Percentiles rank a stretch among this genome's conserved stretches.
These are phyloP conservation scores for Haliclona indistincta DNA, from an alignment of 37 sponge, comb jelly and placozoan species.

Conservation along the genomic window DNA sequence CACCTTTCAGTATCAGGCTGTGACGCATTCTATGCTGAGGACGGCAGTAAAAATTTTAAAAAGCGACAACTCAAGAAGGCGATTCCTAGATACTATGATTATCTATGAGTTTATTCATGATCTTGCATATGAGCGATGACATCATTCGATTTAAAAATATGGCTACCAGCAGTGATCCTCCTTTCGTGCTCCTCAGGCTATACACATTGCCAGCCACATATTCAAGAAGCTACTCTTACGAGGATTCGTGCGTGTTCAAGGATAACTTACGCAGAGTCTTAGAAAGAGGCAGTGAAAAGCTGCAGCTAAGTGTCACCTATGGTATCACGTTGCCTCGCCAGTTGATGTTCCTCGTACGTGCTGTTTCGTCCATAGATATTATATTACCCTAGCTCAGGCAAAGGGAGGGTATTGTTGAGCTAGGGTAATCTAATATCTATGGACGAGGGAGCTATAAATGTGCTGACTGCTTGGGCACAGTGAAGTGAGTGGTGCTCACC, in stretches of 20 bases:
- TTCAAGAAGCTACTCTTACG: constrained; percentile 61
- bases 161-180: too few species aligned
- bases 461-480: constrained; percentile 85
- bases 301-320: constrained; percentile 86
- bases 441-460: constrained; percentile 79
- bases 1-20: too few species aligned
- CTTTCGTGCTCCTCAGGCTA: constrained; percentile 83
- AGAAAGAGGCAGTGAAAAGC: constrained; percentile 74
- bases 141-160: too few species aligned
- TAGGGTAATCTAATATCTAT: too few species aligned
- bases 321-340: constrained; percentile 85
- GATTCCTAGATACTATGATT: not conserved
- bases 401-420: too few species aligned
- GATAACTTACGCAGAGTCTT: constrained; percentile 61
- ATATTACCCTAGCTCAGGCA: too few species aligned
- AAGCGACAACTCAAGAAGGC: not conserved
- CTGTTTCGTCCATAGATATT: constrained; percentile 55
- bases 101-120: too few species aligned
- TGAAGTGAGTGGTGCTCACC: constrained; percentile 87
- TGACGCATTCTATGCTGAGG: too few species aligned
- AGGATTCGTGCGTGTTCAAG: constrained; percentile 64
- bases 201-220: constrained; percentile 72
- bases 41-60: too few species aligned
- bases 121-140: too few species aligned
- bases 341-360: not conserved